These are phyloP conservation scores for Julus scandinavius DNA, from an alignment of 2,888 invertebrate genomes.

Conservation along the genomic window DNA sequence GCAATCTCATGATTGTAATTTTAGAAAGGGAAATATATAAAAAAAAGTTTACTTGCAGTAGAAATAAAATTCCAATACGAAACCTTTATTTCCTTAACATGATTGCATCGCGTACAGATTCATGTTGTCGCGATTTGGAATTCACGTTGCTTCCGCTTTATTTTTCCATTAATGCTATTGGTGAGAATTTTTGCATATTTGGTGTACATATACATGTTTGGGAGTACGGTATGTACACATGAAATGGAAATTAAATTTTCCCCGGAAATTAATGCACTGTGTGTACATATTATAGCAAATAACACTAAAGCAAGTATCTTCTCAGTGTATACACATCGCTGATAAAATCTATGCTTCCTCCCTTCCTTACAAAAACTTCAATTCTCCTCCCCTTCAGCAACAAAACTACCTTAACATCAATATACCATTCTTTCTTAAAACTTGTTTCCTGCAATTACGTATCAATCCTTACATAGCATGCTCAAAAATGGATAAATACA, in stretches of 20 bases:
- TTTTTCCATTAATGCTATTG: not conserved
- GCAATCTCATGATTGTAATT: slow-evolving; percentile 13
- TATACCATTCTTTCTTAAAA: too few species aligned
- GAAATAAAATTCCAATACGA: not conserved
- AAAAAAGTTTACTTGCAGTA: not conserved
- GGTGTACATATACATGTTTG: not conserved
- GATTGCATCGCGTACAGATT: not conserved
- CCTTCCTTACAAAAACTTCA: too few species aligned
- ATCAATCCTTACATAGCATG: too few species aligned
- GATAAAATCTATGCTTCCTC: too few species aligned
- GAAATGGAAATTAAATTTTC: not conserved
- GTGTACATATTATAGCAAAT: not conserved
- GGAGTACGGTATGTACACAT: not conserved
- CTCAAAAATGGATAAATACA: too few species aligned
- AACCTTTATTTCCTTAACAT: not conserved
- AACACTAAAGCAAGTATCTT: not conserved
- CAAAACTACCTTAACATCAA: too few species aligned
- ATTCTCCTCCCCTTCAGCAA: too few species aligned
- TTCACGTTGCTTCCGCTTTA: not conserved
- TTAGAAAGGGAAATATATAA: not conserved
- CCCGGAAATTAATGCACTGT: not conserved
- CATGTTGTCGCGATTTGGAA: not conserved
- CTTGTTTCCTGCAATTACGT: too few species aligned
- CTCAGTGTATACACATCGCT: too few species aligned
- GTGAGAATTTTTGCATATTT: not conserved